Base-by-base conservation (phyloP, 2,797 vertebrate genomes). In the Falco biarmicus region DNA sequence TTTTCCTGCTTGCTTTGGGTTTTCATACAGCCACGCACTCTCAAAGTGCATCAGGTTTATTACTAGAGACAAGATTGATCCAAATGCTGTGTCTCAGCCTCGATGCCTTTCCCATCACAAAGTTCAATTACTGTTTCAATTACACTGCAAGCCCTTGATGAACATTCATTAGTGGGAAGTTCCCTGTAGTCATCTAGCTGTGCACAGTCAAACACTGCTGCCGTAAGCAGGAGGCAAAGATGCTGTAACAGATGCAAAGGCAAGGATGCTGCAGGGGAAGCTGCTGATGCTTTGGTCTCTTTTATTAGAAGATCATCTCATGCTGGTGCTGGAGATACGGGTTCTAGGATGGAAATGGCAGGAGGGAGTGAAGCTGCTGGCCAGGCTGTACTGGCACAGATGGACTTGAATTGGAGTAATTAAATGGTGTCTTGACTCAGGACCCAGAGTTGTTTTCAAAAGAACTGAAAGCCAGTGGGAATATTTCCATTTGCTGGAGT, bases 91-190 rank as follows among this genome's bases (percentile, higher is more conserved):
- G 6, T 73, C 91, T 83, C 68, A 13, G 64, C 79, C 75, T 83
- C 4, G 2, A 22, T 50, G 63, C 66, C 39, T 10, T 90, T 93
- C 34, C 85, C 93, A 73, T 95, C 85, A 26, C 91, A 88, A 50
- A 82, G 87, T 95, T 90, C 95, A 94, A 59, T 96, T 95, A 76
- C 77, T 90, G 70, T 69, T 97, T 83, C 90, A 90, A 66, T 96
- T 95, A 84, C 56, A 16, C 63, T 32, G 39, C 26, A 39, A 82
- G 81, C 48, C 70, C 53, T 89, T 92, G 83, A 90, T 95, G 95
- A 96, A 28, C 93, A 61, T 37, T 80, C 91, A 51, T 93, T 87
- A 93, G 74, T 64, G 80, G 45, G 63, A 75, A 76, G 93, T 53
- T 89, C 88, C 80, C 74, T 4, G 5, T 79, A 86, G 94, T 86